Percentiles rank a stretch among this genome's conserved stretches.
Evolutionary conservation across 1,140 invertebrate species (phyloP).

Genomic region (Drosophila chauvacae): DNA sequence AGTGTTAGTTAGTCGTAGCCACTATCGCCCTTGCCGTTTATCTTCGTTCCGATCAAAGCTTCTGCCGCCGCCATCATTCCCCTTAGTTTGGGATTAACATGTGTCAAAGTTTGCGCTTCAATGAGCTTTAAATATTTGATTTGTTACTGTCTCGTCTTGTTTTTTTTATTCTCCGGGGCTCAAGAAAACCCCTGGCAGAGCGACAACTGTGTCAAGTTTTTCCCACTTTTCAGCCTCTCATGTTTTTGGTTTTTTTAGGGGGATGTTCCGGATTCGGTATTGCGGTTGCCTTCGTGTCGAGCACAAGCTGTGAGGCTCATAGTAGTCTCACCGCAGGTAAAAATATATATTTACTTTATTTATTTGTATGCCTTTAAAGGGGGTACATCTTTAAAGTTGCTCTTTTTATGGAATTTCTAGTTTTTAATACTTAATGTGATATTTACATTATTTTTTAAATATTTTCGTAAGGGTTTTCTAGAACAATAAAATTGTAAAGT

Average conservation of each 20-base stretch:
- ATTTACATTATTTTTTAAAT: background rate
- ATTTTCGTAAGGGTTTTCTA: background rate
- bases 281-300: conserved; percentile 52
- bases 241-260: conserved; percentile 1
- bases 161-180: conserved; percentile 1
- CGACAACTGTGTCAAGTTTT: conserved; percentile 52
- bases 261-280: conserved; percentile 48
- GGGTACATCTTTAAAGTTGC: background rate
- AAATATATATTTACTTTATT: conserved; percentile 23
- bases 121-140: conserved; percentile 83
- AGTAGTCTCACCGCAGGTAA: conserved; percentile 37
- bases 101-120: conserved; percentile 79
- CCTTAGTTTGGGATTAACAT: conserved; percentile 52
- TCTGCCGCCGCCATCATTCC: background rate
- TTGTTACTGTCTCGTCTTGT: conserved; percentile 53
- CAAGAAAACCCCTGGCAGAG: conserved; percentile 16
- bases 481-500: background rate
- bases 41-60: conserved; percentile 33
- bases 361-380: background rate
- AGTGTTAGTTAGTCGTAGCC: conserved; percentile 47
- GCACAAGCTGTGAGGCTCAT: conserved; percentile 37
- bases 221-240: conserved; percentile 14
- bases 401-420: no score
- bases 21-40: conserved; percentile 42
- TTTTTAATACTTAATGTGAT: no score